A percentile compares a stretch with the other conserved stretches of the same genome.
phyloP scores from a whole-genome alignment of 2,797 vertebrate species.

The Mycteria americana region DNA sequence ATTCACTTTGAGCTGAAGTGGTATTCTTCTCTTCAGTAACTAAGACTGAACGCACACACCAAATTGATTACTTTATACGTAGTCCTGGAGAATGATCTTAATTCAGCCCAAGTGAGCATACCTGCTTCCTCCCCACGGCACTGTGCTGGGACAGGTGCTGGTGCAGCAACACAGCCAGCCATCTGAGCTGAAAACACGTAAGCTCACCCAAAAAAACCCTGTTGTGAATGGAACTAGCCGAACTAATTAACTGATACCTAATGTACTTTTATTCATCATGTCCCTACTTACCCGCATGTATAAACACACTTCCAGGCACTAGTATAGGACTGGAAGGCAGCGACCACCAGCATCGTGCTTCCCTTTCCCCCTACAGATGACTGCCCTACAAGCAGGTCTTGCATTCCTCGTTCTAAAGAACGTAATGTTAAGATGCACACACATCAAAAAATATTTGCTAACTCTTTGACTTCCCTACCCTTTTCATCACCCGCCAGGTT shows the following conservation, averaged over 20 bases:
- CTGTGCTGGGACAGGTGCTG: background rate
- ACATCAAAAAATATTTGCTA: background rate
- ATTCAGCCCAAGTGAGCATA: background rate
- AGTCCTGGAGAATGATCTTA: background rate
- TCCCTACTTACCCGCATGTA: background rate
- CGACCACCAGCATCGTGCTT: background rate
- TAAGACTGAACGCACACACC: background rate
- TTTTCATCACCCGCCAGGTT: background rate
- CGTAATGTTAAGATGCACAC: background rate
- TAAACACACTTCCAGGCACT: background rate
- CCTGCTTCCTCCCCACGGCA: accelerated
- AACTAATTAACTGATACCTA: background rate
- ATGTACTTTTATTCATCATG: background rate
- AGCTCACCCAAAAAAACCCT: background rate
- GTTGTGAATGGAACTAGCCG: background rate
- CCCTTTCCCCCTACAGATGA: background rate
- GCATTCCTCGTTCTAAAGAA: background rate
- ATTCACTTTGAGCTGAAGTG: background rate
- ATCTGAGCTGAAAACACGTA: background rate
- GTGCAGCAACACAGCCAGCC: background rate
- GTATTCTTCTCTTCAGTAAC: background rate
- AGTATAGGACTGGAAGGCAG: background rate
- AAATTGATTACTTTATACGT: background rate
- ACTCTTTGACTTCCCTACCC: background rate
- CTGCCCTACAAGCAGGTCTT: background rate